Conservation (phyloP, 2,888 invertebrate genomes). For the Morpho deidamia region DNA sequence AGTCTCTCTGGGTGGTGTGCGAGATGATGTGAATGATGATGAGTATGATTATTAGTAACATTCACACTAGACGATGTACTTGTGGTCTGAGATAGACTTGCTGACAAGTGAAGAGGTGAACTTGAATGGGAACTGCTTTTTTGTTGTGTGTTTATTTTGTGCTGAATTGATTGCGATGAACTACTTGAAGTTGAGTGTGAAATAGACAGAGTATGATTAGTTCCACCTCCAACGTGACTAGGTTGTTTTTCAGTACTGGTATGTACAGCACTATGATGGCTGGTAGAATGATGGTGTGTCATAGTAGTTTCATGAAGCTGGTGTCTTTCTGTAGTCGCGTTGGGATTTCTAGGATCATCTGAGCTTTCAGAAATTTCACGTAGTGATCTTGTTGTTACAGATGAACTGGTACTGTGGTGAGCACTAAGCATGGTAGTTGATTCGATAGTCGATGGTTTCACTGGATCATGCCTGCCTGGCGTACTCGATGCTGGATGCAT, state of each 20-base stretch:
- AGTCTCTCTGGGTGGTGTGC: constrained; percentile 83
- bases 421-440: constrained; percentile 83
- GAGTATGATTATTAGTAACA: constrained; percentile 79
- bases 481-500: constrained; percentile 74
- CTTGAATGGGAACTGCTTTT: constrained; percentile 65
- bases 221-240: constrained; percentile 67
- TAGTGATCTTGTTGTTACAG: constrained; percentile 82
- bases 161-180: constrained; percentile 82
- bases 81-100: constrained; percentile 74
- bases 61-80: constrained; percentile 75
- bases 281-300: constrained; percentile 82
- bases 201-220: constrained; percentile 80
- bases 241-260: constrained; percentile 81
- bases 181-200: constrained; percentile 83
- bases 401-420: constrained; percentile 84
- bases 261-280: constrained; percentile 81
- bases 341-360: constrained; percentile 68
- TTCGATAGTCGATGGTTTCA: constrained; percentile 77
- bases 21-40: constrained; percentile 81
- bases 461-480: constrained; percentile 68
- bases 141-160: constrained; percentile 77
- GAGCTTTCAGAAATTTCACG: constrained; percentile 79
- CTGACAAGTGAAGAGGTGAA: constrained; percentile 75
- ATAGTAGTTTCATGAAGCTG: constrained; percentile 81
- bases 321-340: constrained; percentile 76